Evolutionary conservation across 2,797 vertebrate genomes (phyloP).

Genomic region (Sylvilagus floridanus): DNA sequence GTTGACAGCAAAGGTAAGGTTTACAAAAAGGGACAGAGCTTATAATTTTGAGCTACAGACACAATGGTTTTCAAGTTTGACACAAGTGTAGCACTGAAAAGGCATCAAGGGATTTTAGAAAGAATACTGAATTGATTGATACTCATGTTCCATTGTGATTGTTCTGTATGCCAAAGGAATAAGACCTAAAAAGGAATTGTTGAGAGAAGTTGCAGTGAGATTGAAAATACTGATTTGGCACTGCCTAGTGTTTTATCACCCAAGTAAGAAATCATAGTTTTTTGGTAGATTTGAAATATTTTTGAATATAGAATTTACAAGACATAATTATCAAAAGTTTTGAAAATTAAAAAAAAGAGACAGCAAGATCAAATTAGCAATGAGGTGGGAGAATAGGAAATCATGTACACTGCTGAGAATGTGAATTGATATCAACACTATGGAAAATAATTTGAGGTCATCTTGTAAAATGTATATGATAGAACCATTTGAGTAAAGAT

Average conservation of each 20-base stretch:
- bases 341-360: neutral
- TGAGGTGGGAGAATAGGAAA: neutral
- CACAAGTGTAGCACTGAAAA: neutral
- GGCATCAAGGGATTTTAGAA: neutral
- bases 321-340: neutral
- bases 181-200: neutral
- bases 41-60: neutral
- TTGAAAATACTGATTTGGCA: neutral
- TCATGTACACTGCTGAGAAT: neutral
- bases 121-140: neutral
- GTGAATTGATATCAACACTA: neutral
- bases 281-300: neutral
- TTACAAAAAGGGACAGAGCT: neutral
- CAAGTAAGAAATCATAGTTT: neutral
- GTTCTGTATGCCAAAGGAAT: neutral
- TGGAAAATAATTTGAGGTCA: neutral
- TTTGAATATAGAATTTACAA: neutral
- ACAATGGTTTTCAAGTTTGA: neutral
- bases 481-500: too few species aligned
- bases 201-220: neutral
- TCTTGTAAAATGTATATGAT: too few species aligned
- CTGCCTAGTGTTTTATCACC: neutral
- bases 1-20: neutral
- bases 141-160: neutral
- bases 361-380: neutral